phyloP scores from a whole-genome alignment of 2,888 invertebrate genomes.

The Tipula confusa region DNA sequence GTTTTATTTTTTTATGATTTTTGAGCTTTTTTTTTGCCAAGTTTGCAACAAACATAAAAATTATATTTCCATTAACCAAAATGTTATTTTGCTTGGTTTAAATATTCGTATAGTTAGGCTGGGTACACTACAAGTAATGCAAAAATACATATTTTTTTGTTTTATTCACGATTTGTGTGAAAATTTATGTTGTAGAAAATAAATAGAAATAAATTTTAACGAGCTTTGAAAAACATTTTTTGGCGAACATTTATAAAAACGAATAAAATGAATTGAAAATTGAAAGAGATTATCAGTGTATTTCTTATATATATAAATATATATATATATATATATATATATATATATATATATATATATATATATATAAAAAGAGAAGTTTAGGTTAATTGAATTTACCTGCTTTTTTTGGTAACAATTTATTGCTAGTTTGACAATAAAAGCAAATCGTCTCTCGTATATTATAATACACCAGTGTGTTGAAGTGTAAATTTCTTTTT shows the following conservation, averaged over 20 bases:
- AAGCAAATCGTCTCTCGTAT: neutral
- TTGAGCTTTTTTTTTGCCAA: neutral
- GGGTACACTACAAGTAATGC: neutral
- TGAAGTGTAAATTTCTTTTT: neutral
- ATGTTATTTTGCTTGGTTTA: neutral
- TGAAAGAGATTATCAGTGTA: slow-evolving; percentile 16
- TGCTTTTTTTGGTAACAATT: neutral
- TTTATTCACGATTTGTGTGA: neutral
- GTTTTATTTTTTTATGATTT: neutral
- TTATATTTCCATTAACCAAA: slow-evolving; percentile 14
- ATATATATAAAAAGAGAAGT: too few species aligned
- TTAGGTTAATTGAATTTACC: neutral
- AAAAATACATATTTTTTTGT: neutral
- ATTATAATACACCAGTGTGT: neutral
- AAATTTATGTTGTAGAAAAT: neutral
- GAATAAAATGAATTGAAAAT: slow-evolving; percentile 8
- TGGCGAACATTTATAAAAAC: neutral
- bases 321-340: too few species aligned
- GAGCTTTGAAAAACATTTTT: neutral
- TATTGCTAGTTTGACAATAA: neutral
- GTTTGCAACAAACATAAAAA: neutral
- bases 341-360: too few species aligned
- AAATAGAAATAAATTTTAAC: slow-evolving; percentile 13
- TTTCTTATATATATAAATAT: neutral
- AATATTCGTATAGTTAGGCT: neutral